Evolutionary conservation across 2,113 vertebrate genomes (phyloP).

Genomic region (Sterna hirundo): DNA sequence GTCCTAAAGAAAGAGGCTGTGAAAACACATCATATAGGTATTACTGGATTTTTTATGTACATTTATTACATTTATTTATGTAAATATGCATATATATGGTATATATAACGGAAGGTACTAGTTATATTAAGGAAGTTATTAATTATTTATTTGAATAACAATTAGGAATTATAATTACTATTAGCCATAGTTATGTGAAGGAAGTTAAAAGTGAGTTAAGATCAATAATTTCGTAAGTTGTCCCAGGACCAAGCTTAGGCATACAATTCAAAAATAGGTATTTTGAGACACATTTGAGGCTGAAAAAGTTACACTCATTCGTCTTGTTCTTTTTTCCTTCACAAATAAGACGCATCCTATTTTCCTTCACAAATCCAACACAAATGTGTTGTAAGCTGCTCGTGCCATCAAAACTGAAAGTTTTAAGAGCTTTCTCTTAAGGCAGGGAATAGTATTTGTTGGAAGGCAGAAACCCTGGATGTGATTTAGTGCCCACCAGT

Average conservation of each 20-base stretch:
- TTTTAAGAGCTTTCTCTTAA: neutral
- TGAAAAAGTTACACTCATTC: neutral
- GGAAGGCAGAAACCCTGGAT: slow-evolving; percentile 1
- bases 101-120: neutral
- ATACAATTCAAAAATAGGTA: neutral
- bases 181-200: neutral
- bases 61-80: too few species aligned
- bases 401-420: neutral
- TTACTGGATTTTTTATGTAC: neutral
- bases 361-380: neutral
- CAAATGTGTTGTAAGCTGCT: neutral
- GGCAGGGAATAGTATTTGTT: neutral
- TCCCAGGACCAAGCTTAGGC: neutral
- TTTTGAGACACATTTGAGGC: neutral
- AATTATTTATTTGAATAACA: neutral
- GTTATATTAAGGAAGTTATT: neutral
- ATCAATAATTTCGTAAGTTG: neutral
- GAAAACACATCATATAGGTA: neutral
- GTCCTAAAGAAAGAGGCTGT: neutral
- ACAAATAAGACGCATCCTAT: neutral
- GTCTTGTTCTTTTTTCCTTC: neutral
- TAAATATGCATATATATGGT: neutral
- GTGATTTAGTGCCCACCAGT: slow-evolving; percentile 24
- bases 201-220: neutral
- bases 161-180: neutral